These are phyloP conservation scores for Hippocampus barbouri DNA, from an alignment of 2,113 vertebrate genomes.

Conservation along the genomic window DNA sequence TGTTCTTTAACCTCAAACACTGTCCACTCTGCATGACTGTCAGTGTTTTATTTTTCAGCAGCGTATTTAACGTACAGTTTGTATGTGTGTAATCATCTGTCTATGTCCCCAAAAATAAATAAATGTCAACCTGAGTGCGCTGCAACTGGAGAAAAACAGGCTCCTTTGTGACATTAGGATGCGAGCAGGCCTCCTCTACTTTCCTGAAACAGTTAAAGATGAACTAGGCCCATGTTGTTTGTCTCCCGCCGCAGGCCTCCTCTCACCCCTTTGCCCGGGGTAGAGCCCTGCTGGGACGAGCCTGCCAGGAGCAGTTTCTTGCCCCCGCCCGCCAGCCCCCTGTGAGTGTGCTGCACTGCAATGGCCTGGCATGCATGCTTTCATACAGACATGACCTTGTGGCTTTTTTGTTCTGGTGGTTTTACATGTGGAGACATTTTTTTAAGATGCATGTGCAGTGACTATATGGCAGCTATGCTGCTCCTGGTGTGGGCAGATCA, in stretches of 20 bases:
- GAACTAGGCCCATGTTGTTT: constrained; percentile 75
- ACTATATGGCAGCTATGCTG: constrained; percentile 45
- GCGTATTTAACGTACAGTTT: constrained; percentile 59
- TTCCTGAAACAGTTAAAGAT: constrained; percentile 55
- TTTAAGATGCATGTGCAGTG: constrained; percentile 57
- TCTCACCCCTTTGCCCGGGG: constrained; percentile 82
- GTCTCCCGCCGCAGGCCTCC: constrained; percentile 80
- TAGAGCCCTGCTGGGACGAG: constrained; percentile 82
- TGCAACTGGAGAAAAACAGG: constrained; percentile 31
- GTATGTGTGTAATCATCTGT: constrained; percentile 57
- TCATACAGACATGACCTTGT: constrained; percentile 59
- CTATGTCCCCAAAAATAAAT: constrained; percentile 36
- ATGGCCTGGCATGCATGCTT: constrained; percentile 74
- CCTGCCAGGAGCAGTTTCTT: constrained; percentile 80
- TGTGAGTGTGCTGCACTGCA: constrained; percentile 78
- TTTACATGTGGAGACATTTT: constrained; percentile 8
- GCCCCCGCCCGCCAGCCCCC: constrained; percentile 77
- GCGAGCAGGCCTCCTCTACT: constrained; percentile 42
- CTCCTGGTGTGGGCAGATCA: constrained; percentile 66
- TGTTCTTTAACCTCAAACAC: constrained; percentile 61
- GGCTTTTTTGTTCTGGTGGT: constrained; percentile 35
- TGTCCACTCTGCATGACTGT: constrained; percentile 64
- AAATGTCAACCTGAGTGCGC: constrained; percentile 48
- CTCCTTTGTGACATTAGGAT: constrained; percentile 37
- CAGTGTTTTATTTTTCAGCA: constrained; percentile 52